phyloP scores from a whole-genome alignment of 1,140 invertebrate species.

The Triops cancriformis region DNA sequence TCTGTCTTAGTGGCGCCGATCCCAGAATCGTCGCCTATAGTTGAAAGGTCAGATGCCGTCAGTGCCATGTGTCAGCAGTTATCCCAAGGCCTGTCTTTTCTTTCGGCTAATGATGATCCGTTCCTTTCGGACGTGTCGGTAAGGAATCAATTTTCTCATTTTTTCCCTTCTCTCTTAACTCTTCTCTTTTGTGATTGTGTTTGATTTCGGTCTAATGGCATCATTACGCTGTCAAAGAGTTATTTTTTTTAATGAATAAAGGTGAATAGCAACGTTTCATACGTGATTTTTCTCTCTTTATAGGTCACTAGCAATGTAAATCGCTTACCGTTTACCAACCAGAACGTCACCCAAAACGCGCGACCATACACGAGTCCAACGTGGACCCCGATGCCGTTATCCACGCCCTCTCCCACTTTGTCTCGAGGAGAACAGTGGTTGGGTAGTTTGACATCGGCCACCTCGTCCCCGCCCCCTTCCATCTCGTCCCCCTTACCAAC shows the following conservation, averaged over 20 bases:
- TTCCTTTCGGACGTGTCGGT: slow-evolving; percentile 34
- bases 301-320: neutral
- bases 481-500: slow-evolving; percentile 29
- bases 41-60: slow-evolving; percentile 56
- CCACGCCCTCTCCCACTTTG: slow-evolving; percentile 31
- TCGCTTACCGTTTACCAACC: slow-evolving; percentile 14
- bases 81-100: slow-evolving; percentile 66
- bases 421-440: slow-evolving; percentile 67
- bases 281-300: neutral
- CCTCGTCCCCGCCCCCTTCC: slow-evolving; percentile 35
- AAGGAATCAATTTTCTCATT: slow-evolving; percentile 25
- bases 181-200: neutral
- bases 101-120: slow-evolving; percentile 61
- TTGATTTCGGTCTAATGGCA: slow-evolving; percentile 8
- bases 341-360: slow-evolving; percentile 38
- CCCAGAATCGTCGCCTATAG: slow-evolving; percentile 61
- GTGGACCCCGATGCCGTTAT: slow-evolving; percentile 33
- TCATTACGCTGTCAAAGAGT: neutral
- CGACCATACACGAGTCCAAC: slow-evolving; percentile 30
- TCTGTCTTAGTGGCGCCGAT: slow-evolving; percentile 57
- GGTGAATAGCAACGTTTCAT: too few relatives aligned
- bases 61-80: slow-evolving; percentile 81
- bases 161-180: neutral
- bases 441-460: slow-evolving; percentile 54
- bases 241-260: slow-evolving; percentile 19